Conservation (phyloP, 1,140 invertebrate species). For the Calephelis nemesis region DNA sequence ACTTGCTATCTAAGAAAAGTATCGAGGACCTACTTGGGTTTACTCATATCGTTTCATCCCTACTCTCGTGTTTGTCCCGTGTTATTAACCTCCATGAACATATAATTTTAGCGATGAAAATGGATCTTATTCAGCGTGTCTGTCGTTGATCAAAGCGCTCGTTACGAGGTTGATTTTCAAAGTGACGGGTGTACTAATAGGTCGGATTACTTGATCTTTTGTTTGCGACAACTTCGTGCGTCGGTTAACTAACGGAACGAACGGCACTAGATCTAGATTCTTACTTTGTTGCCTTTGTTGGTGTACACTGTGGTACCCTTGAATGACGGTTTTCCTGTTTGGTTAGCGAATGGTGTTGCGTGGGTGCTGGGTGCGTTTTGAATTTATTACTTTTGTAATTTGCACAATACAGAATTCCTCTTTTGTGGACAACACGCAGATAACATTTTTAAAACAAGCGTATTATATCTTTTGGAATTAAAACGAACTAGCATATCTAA, state of each 20-base stretch:
- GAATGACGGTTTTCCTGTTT: not conserved
- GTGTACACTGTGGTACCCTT: not conserved
- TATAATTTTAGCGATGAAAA: slow-evolving; percentile 62
- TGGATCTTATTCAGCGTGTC: slow-evolving; percentile 56
- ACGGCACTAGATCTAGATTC: slow-evolving; percentile 7
- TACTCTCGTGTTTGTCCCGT: slow-evolving; percentile 32
- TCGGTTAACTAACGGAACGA: slow-evolving; percentile 15
- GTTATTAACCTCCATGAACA: slow-evolving; percentile 60
- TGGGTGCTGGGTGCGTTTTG: too few relatives aligned
- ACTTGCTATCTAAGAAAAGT: too few relatives aligned
- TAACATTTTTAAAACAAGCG: too few relatives aligned
- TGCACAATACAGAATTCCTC: too few relatives aligned
- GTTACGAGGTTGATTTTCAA: slow-evolving; percentile 43
- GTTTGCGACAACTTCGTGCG: slow-evolving; percentile 8
- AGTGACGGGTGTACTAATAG: slow-evolving; percentile 65
- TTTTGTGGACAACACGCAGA: too few relatives aligned
- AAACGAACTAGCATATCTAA: too few relatives aligned
- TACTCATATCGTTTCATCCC: too few relatives aligned
- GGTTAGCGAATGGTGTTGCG: too few relatives aligned
- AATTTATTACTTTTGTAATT: too few relatives aligned
- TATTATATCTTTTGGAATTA: too few relatives aligned
- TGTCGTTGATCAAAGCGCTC: slow-evolving; percentile 61
- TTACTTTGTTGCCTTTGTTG: not conserved
- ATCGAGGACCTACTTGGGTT: too few relatives aligned
- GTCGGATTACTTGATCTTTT: slow-evolving; percentile 50